These are phyloP conservation scores for Dryococelus australis DNA, from an alignment of 2,888 invertebrate genomes.

Conservation along the genomic window DNA sequence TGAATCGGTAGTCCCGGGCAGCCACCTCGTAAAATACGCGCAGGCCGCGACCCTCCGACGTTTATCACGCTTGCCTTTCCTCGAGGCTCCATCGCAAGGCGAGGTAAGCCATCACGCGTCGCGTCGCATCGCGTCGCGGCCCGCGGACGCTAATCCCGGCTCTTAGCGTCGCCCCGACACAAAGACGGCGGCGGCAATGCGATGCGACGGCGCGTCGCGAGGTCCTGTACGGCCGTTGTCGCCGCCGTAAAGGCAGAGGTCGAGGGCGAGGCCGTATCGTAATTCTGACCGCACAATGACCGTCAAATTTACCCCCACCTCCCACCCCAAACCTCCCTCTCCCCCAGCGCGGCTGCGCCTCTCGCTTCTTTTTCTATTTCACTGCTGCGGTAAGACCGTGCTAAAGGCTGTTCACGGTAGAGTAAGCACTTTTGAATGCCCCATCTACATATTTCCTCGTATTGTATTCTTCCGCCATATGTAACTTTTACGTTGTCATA, in stretches of 20 bases:
- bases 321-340: background rate
- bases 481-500: too few relatives aligned
- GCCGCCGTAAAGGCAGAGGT: background rate
- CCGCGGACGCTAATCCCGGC: background rate
- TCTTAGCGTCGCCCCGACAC: background rate
- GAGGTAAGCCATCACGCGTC: background rate
- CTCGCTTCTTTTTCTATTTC: background rate
- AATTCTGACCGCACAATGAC: background rate
- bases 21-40: background rate
- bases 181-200: background rate
- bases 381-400: background rate
- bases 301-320: background rate
- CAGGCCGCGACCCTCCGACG: background rate
- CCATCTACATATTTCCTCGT: too few relatives aligned
- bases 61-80: background rate
- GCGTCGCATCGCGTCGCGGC: background rate
- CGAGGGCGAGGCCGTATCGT: background rate
- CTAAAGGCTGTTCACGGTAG: too few relatives aligned
- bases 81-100: background rate
- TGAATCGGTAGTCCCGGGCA: background rate
- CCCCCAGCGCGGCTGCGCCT: background rate
- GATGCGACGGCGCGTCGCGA: background rate
- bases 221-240: background rate
- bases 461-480: too few relatives aligned
- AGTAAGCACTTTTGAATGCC: too few relatives aligned